A percentile compares a stretch with the other conserved stretches of the same genome.
phyloP scores from a whole-genome alignment of 2,113 vertebrate species.

The Henicopernis longicauda region DNA sequence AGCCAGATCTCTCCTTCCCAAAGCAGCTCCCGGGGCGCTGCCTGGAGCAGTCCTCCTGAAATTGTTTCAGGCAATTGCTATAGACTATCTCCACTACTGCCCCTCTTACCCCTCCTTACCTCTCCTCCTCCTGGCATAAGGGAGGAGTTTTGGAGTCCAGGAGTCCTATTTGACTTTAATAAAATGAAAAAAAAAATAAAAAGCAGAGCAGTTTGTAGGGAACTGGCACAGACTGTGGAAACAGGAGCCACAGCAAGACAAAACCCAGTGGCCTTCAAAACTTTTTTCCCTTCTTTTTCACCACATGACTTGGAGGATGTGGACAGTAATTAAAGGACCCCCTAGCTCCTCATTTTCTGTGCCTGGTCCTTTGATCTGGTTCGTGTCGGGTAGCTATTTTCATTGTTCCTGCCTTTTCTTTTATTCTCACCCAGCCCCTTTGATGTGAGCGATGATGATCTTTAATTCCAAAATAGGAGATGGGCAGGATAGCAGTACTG shows the following conservation, averaged over 20 bases:
- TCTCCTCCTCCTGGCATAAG: conserved; percentile 63
- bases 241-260: conserved; percentile 79
- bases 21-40: conserved; percentile 72
- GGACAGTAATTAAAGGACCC: conserved; percentile 96
- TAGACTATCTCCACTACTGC: conserved; percentile 11
- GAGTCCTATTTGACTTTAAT: conserved; percentile 75
- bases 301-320: conserved; percentile 86
- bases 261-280: conserved; percentile 86
- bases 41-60: conserved; percentile 74
- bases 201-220: conserved; percentile 73
- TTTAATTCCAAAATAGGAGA: conserved; percentile 82
- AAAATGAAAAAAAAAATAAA: conserved; percentile 70
- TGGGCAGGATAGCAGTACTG: conserved; percentile 72
- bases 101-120: conserved; percentile 14
- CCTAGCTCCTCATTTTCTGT: conserved; percentile 87
- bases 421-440: conserved; percentile 81
- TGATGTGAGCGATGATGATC: conserved; percentile 87
- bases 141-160: conserved; percentile 70
- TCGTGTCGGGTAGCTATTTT: conserved; percentile 84
- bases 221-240: conserved; percentile 79
- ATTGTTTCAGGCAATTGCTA: conserved; percentile 70
- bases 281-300: conserved; percentile 79
- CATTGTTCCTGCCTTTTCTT: conserved; percentile 84
- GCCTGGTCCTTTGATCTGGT: conserved; percentile 90
- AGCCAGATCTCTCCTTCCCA: conserved; percentile 69